phyloP scores from a whole-genome alignment of 2,113 vertebrate species.

The Oryzias javanicus region DNA sequence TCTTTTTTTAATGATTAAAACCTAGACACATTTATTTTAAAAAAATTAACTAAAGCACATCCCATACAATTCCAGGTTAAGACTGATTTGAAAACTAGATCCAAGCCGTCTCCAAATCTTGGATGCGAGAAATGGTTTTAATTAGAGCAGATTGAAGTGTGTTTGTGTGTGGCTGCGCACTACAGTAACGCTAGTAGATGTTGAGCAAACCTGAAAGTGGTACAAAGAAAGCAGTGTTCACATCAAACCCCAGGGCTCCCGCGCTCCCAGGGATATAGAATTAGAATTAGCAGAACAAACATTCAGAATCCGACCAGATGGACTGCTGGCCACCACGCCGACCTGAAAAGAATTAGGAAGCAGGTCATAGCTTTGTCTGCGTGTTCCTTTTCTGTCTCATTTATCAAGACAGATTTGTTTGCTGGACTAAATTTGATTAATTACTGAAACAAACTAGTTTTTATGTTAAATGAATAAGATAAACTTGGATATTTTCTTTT shows the following conservation, averaged over 20 bases:
- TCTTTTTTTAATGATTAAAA: too few relatives aligned
- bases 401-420: conserved; percentile 14
- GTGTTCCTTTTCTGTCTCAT: conserved; percentile 34
- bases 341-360: conserved; percentile 32
- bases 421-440: not conserved
- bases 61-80: conserved; percentile 18
- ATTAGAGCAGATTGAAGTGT: conserved; percentile 58
- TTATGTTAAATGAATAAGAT: too few relatives aligned
- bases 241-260: conserved; percentile 65
- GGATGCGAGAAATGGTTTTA: conserved; percentile 42
- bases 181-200: conserved; percentile 55
- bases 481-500: too few relatives aligned
- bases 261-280: conserved; percentile 78
- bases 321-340: conserved; percentile 34
- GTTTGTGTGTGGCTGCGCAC: conserved; percentile 33
- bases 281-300: conserved; percentile 71
- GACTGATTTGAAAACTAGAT: conserved; percentile 48
- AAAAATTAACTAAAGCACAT: conserved; percentile 13
- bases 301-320: conserved; percentile 43
- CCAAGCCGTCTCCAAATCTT: conserved; percentile 43
- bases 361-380: conserved; percentile 33
- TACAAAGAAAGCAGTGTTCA: conserved; percentile 73
- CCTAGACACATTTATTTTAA: too few relatives aligned
- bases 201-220: conserved; percentile 48
- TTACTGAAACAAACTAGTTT: too few relatives aligned